Evolutionary conservation across 1,140 invertebrate genomes (phyloP).

Genomic region (Caenorhabditis inopinata): DNA sequence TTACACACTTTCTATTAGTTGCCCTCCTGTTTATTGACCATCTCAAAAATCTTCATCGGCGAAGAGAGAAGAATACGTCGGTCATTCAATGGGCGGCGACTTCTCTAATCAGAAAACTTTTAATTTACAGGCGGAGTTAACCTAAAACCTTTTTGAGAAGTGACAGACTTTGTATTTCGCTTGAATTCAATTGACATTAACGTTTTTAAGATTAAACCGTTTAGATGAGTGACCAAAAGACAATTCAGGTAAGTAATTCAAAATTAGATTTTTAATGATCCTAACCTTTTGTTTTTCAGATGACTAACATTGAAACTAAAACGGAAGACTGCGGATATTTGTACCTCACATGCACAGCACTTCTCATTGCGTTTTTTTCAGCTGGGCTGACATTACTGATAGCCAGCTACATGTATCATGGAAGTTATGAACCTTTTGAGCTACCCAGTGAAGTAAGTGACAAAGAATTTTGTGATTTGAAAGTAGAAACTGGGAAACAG

Average conservation of each 20-base stretch:
- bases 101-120: background rate
- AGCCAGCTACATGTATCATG: slow-evolving; percentile 9
- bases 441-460: background rate
- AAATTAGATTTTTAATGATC: too few relatives aligned
- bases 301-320: background rate
- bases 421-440: slow-evolving; percentile 22
- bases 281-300: background rate
- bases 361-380: background rate
- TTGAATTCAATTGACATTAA: background rate
- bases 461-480: too few relatives aligned
- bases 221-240: background rate
- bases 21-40: slow-evolving; percentile 10
- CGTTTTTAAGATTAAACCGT: background rate
- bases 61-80: background rate
- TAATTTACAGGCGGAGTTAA: slow-evolving; percentile 26
- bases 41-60: background rate
- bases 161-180: slow-evolving; percentile 8
- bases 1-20: slow-evolving; percentile 17
- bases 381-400: background rate
- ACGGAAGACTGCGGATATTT: slow-evolving; percentile 2
- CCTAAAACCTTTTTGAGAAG: slow-evolving; percentile 19
- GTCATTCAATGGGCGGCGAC: background rate
- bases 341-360: background rate
- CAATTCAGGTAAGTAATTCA: background rate
- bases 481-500: too few relatives aligned